Conservation (phyloP, 2,113 vertebrate genomes). For the Aphelocoma coerulescens region DNA sequence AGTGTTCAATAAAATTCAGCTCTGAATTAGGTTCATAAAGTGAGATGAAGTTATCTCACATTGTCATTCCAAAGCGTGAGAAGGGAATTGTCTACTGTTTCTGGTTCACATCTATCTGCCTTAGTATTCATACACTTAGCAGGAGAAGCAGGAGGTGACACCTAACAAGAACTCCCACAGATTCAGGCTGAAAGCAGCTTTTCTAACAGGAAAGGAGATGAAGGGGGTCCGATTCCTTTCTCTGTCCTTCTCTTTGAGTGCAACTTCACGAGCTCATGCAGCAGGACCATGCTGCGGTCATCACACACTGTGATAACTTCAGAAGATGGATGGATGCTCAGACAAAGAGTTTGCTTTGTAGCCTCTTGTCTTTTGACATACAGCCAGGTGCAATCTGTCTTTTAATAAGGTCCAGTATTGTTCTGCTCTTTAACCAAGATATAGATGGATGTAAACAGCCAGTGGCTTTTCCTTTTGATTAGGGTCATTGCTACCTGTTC, state of each 20-base stretch:
- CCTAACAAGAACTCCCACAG: neutral
- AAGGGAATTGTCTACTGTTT: neutral
- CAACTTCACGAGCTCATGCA: neutral
- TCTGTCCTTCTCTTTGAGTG: neutral
- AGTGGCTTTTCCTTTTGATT: neutral
- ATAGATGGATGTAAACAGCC: neutral
- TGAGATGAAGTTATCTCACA: neutral
- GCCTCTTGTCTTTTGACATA: neutral
- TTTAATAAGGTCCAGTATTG: neutral
- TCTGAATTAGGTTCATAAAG: neutral
- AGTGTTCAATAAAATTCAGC: neutral
- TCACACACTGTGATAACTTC: neutral
- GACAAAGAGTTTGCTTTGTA: neutral
- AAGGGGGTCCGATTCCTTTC: rapidly evolving
- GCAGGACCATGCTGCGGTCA: rapidly evolving
- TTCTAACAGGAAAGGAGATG: neutral
- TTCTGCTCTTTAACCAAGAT: neutral
- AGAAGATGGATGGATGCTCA: neutral
- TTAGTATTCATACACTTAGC: neutral
- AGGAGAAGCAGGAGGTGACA: neutral
- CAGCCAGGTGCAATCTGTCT: neutral
- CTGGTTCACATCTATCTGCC: neutral
- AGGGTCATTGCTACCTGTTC: neutral
- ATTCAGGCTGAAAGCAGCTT: neutral
- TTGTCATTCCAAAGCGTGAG: neutral